These are phyloP conservation scores for Galleria mellonella DNA, from an alignment of 1,140 invertebrate genomes.

Conservation along the genomic window DNA sequence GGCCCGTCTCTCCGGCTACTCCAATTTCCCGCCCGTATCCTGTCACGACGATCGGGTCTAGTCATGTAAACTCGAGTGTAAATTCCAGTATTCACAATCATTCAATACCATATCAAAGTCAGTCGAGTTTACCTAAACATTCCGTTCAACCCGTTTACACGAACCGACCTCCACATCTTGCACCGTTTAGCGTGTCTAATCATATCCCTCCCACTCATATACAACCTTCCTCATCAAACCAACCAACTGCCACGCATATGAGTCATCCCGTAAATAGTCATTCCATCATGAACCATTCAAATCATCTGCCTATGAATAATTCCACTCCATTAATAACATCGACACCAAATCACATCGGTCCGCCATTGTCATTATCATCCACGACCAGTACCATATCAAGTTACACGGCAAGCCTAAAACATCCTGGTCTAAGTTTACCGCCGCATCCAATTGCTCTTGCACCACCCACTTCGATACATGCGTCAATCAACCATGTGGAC, in stretches of 20 bases:
- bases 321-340: slow-evolving; percentile 37
- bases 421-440: slow-evolving; percentile 38
- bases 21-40: slow-evolving; percentile 50
- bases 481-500: slow-evolving; percentile 39
- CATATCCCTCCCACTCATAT: slow-evolving; percentile 48
- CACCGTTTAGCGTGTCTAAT: slow-evolving; percentile 56
- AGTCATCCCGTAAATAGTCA: slow-evolving; percentile 51
- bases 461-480: slow-evolving; percentile 37
- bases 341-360: slow-evolving; percentile 44
- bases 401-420: slow-evolving; percentile 46
- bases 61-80: slow-evolving; percentile 66
- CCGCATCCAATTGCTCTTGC: slow-evolving; percentile 27
- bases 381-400: slow-evolving; percentile 46
- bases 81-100: slow-evolving; percentile 62
- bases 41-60: slow-evolving; percentile 59
- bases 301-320: slow-evolving; percentile 34
- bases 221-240: slow-evolving; percentile 30
- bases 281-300: slow-evolving; percentile 47
- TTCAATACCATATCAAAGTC: slow-evolving; percentile 57
- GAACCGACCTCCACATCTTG: slow-evolving; percentile 50
- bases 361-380: slow-evolving; percentile 29
- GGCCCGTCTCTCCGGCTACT: slow-evolving; percentile 46
- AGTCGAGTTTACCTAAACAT: slow-evolving; percentile 67
- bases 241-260: slow-evolving; percentile 30
- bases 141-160: slow-evolving; percentile 49